phyloP scores from a whole-genome alignment of 2,888 invertebrate genomes.

The Pristionchus exspectatus region DNA sequence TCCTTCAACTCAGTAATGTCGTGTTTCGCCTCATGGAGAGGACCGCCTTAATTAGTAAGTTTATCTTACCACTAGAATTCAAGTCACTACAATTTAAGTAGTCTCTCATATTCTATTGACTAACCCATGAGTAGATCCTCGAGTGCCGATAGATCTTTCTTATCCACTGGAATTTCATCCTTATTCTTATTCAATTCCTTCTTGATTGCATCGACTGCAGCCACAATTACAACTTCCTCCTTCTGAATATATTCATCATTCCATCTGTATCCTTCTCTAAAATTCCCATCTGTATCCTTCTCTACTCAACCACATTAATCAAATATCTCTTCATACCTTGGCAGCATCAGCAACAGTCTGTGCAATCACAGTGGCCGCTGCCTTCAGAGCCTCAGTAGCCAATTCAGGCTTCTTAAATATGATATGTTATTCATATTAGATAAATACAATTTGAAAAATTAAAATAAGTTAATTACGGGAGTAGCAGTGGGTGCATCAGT shows the following conservation, averaged over 20 bases:
- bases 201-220: slow-evolving; percentile 30
- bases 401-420: slow-evolving; percentile 3
- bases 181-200: slow-evolving; percentile 47
- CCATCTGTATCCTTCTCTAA: neutral
- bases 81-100: neutral
- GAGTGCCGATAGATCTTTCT: slow-evolving; percentile 67
- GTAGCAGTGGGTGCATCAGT: neutral
- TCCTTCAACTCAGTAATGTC: slow-evolving; percentile 74
- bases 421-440: neutral
- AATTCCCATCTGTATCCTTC: neutral
- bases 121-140: slow-evolving; percentile 58
- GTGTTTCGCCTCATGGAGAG: slow-evolving; percentile 72
- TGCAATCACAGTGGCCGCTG: slow-evolving; percentile 23
- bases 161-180: slow-evolving; percentile 61
- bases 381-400: slow-evolving; percentile 26
- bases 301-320: neutral
- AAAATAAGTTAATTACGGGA: neutral
- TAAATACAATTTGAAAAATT: no score
- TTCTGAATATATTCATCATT: slow-evolving; percentile 4
- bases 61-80: neutral
- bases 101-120: neutral
- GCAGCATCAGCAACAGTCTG: neutral
- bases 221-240: slow-evolving; percentile 36
- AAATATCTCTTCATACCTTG: slow-evolving; percentile 6
- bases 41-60: slow-evolving; percentile 60